Evolutionary conservation across 2,888 invertebrate species (phyloP).

Genomic region (Drosophila nr. perissopoda): DNA sequence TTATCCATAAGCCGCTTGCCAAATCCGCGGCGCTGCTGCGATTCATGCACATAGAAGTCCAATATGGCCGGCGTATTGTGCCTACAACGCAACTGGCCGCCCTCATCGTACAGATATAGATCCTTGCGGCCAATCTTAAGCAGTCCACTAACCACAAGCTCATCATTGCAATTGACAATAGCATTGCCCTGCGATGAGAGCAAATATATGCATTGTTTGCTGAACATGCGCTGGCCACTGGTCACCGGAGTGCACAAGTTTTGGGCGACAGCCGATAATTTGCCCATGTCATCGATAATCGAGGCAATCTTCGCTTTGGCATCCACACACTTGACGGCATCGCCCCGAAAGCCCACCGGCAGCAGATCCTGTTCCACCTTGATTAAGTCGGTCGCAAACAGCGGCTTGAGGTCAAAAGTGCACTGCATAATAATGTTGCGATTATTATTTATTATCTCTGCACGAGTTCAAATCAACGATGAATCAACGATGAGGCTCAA

Average conservation of each 20-base stretch:
- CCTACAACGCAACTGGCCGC: constrained; percentile 89
- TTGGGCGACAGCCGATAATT: constrained; percentile 90
- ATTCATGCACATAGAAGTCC: constrained; percentile 95
- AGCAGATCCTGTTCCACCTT: constrained; percentile 21
- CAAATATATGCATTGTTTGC: constrained; percentile 72
- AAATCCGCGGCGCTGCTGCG: constrained; percentile 92
- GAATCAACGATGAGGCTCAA: too few species aligned
- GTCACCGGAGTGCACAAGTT: constrained; percentile 89
- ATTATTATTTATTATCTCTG: background rate
- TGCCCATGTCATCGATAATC: constrained; percentile 89
- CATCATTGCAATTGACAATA: constrained; percentile 82
- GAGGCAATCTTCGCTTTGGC: constrained; percentile 74
- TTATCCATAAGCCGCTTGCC: constrained; percentile 93
- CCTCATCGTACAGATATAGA: constrained; percentile 91
- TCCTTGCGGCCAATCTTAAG: constrained; percentile 95
- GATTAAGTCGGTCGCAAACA: constrained; percentile 40
- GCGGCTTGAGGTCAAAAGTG: constrained; percentile 26
- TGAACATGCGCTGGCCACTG: constrained; percentile 87
- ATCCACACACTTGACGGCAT: background rate
- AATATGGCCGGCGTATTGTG: constrained; percentile 93
- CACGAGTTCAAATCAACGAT: background rate
- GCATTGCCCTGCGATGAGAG: constrained; percentile 82
- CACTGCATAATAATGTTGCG: constrained; percentile 9
- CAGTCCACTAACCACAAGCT: constrained; percentile 90
- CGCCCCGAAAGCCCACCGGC: background rate